Base-by-base conservation (phyloP, 1,140 invertebrate genomes). In the Drosophila mayri region DNA sequence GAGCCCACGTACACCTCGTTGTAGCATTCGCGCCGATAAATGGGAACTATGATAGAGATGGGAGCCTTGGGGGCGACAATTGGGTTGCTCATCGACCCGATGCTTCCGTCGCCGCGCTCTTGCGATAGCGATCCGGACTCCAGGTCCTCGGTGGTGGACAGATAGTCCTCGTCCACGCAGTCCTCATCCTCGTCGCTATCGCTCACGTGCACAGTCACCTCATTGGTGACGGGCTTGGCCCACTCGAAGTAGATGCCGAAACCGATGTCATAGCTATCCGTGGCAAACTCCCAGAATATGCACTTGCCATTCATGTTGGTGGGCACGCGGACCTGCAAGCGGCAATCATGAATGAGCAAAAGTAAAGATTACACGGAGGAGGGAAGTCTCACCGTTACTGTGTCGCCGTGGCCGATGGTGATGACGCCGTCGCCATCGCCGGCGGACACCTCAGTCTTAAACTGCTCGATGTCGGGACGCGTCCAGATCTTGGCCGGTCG, bases 271-370 rank as follows among this genome's bases (percentile, higher is more conserved):
- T 99, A 99, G 85, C 95, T 96, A 93, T 99, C 99, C 0, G 99
- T 99, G 10, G 98, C 98, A 93, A 99, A 99, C 94, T 99, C 99
- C 99, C 99, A 99, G 93, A 98, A 99, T n/a, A 99, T 93, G 90
- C 97, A 97, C 1, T 96, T 95, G 0, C 99, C 99, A 88, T 98
- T 97, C 76, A 97, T 95, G 93, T 99, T 98, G 0, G 99, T 99
- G 16, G 99, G 99, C 28, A 99, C 99, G 61, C 99, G 94, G 1
- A 99, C 91, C 91, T 92, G 32, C n/a, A 12, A 32, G 6, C n/a
- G 9, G 2, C 11, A 20, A 6, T 10, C 35, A 9, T 9, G 0
- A 6, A 28, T 55, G 16, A 28, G 25, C 25, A 20, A 1, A 3
- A 47, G 40, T 25, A 25, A 22, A 8, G 25, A 70, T 22, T 20